phyloP scores from a whole-genome alignment of 2,113 vertebrate genomes.

The Uropsilus gracilis region DNA sequence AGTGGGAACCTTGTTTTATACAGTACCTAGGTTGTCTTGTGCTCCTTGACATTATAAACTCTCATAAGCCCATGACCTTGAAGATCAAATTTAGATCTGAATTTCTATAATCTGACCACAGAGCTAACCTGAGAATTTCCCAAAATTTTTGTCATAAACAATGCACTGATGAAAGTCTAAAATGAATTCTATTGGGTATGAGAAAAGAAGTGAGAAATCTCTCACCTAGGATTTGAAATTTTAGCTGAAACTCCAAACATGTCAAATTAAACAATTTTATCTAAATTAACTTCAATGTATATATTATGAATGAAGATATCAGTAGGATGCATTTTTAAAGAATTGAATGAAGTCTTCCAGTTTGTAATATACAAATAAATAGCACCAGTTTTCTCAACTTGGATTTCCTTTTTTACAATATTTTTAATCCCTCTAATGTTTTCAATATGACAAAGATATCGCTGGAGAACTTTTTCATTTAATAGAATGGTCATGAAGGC shows the following conservation, averaged over 20 bases:
- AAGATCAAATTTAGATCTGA: neutral
- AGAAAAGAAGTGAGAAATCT: neutral
- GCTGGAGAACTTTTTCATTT: neutral
- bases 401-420: neutral
- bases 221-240: neutral
- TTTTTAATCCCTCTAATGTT: neutral
- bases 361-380: neutral
- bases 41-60: neutral
- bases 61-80: neutral
- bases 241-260: neutral
- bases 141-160: neutral
- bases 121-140: neutral
- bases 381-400: neutral
- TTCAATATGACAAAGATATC: neutral
- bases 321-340: neutral
- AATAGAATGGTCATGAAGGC: neutral
- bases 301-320: neutral
- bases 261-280: neutral
- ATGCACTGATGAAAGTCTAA: neutral
- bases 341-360: neutral
- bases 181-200: neutral
- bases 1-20: neutral
- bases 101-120: neutral
- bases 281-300: neutral
- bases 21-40: neutral